These are phyloP conservation scores for Hippopotamyrus pictus DNA, from an alignment of 2,797 vertebrate species.

Conservation along the genomic window DNA sequence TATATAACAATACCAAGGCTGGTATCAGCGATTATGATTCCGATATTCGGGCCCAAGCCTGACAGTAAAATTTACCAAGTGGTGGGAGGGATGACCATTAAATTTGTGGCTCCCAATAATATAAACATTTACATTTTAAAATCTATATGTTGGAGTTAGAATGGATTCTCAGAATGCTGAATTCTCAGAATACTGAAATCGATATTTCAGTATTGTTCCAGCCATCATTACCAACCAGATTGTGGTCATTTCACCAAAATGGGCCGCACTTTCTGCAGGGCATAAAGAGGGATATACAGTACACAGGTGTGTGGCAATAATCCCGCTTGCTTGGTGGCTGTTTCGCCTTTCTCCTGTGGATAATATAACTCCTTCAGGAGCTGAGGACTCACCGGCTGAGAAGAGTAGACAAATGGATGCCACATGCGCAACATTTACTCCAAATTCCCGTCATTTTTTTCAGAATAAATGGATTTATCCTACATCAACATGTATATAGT, in stretches of 20 bases:
- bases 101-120: not conserved
- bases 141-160: not conserved
- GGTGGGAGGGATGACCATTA: not conserved
- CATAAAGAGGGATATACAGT: not conserved
- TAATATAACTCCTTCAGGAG: not conserved
- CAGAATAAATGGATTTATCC: not conserved
- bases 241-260: not conserved
- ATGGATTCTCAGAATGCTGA: not conserved
- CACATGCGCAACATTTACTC: not conserved
- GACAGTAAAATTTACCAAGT: not conserved
- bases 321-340: not conserved
- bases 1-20: not conserved
- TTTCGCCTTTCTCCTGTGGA: not conserved
- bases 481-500: not conserved
- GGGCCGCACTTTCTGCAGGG: not conserved
- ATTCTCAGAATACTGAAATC: not conserved
- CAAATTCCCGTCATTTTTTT: not conserved
- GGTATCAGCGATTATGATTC: not conserved
- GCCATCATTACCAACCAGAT: not conserved
- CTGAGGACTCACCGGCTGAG: not conserved
- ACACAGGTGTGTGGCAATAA: not conserved
- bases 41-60: not conserved
- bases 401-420: not conserved
- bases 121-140: not conserved
- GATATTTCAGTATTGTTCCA: not conserved